These are phyloP conservation scores for Indicator indicator DNA, from an alignment of 2,113 vertebrate species.

Conservation along the genomic window DNA sequence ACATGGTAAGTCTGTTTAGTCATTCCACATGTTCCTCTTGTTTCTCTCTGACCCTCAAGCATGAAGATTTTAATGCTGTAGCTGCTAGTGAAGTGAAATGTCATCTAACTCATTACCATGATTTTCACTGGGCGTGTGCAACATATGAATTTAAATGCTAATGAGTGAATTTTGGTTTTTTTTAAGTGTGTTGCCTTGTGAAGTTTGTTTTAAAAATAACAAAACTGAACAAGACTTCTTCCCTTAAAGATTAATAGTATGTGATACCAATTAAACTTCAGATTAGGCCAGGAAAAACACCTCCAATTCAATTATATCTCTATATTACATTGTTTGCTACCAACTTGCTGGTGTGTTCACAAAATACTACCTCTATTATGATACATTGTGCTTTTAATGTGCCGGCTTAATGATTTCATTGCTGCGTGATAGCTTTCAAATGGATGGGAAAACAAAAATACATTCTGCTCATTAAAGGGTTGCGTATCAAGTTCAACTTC, in stretches of 20 bases:
- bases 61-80: background rate
- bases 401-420: background rate
- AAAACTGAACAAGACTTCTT: background rate
- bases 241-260: background rate
- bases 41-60: conserved; percentile 17
- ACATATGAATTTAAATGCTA: conserved; percentile 25
- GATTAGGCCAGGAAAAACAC: background rate
- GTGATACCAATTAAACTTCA: background rate
- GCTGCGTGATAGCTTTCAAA: conserved; percentile 13
- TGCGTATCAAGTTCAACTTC: conserved; percentile 59
- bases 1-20: background rate
- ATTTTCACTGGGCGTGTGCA: background rate
- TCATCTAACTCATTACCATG: background rate
- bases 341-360: background rate
- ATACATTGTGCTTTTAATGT: background rate
- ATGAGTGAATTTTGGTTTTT: background rate
- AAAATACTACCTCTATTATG: background rate
- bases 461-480: conserved; percentile 44
- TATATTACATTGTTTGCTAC: background rate
- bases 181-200: background rate
- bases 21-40: background rate
- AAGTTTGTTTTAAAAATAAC: background rate
- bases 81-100: conserved; percentile 25
- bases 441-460: conserved; percentile 37
- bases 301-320: background rate